Conservation (phyloP, 2,797 vertebrate species). For the Pachyuromys duprasi region DNA sequence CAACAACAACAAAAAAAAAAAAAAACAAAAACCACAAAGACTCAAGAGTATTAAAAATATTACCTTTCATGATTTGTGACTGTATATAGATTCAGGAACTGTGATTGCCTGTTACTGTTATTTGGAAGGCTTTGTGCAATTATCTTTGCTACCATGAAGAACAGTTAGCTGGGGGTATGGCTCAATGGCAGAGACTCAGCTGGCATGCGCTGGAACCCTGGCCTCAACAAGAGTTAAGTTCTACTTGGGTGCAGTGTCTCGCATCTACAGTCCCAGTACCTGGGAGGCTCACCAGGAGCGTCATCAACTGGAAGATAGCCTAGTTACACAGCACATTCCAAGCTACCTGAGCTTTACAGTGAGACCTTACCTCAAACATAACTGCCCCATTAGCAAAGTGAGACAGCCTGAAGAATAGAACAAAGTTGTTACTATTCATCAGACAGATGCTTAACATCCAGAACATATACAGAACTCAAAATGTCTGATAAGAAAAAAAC, state of each 20-base stretch:
- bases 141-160: conserved; percentile 8
- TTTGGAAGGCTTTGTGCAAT: neutral
- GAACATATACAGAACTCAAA: neutral
- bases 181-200: neutral
- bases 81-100: conserved; percentile 8
- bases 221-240: neutral
- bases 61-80: neutral
- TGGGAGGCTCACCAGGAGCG: neutral
- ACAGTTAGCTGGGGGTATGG: neutral
- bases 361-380: neutral
- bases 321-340: neutral
- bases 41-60: neutral
- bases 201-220: neutral
- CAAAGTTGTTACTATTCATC: neutral
- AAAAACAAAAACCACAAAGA: neutral
- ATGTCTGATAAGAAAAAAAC: too few species aligned
- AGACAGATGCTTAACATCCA: neutral
- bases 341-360: neutral
- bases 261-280: neutral
- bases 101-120: neutral
- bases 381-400: neutral
- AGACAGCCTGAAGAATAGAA: neutral
- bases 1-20: too few species aligned
- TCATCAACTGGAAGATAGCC: neutral
- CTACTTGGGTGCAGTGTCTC: neutral